Base-by-base conservation (phyloP, 2,113 vertebrate species). In the Crypturellus undulatus region DNA sequence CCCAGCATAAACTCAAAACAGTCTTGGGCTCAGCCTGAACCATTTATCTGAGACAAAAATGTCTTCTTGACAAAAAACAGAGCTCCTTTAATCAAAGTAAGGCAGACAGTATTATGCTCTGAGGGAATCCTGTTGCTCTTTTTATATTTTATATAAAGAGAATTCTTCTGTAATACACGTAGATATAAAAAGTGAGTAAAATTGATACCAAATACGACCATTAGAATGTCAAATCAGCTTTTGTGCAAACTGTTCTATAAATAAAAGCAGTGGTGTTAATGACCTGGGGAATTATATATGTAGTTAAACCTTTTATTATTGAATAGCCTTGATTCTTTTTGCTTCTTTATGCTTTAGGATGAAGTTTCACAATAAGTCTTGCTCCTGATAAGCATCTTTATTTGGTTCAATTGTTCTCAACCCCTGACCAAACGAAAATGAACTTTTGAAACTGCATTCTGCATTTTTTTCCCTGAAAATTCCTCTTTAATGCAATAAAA, bases 51-150 rank as follows among this genome's bases (percentile, higher is more conserved):
- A 97, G 96, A 98, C 89, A 98, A 98, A 98, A 98, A 98, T 97
- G 97, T 96, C 98, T 96, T 96, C 91, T 95, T 98, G 98, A 99
- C 98, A 99, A 96, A 98, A 99, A 98, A 93, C 98, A 99, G 98
- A 98, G 96, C 98, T 92, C 96, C 96, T 97, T 98, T 98, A 98
- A 98, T 98, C 97, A 97, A 94, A 97, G 85, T 96, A 94, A 97
- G 96, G 97, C 97, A 98, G 97, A 98, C 97, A 98, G 96, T 97
- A 97, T 97, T 98, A 97, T 94, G 97, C 96, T 98, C 95, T 97
- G 84, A 97, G 97, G 96, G 97, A 98, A 98, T 98, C 97, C 97
- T 98, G 94, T 91, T 96, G 97, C 97, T 97, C 95, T 97, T 98
- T 98, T 94, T 92, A 73, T 94, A 94, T 88, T 95, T 96, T 82